These are phyloP conservation scores for Oryctes rhinoceros DNA, from an alignment of 1,140 invertebrate species.

Conservation along the genomic window DNA sequence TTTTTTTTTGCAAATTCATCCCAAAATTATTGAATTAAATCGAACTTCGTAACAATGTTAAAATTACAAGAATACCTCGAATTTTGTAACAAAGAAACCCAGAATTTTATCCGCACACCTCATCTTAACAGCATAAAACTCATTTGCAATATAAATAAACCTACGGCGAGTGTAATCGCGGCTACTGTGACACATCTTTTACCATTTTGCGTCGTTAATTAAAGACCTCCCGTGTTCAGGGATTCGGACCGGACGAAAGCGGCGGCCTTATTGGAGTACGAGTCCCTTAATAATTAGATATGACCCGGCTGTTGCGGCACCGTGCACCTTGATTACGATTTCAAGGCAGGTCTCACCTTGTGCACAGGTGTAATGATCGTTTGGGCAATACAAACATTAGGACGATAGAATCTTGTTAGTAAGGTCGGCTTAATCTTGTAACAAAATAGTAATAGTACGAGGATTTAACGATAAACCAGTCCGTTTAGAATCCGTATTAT, in stretches of 20 bases:
- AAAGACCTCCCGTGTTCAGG: background rate
- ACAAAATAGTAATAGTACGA: too few species aligned
- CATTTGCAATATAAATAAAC: background rate
- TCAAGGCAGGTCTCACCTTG: background rate
- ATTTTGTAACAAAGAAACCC: too few species aligned
- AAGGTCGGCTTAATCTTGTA: background rate
- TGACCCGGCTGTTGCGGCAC: background rate
- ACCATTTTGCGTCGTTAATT: background rate
- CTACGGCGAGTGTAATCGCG: background rate
- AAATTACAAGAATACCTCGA: too few species aligned
- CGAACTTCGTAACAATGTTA: too few species aligned
- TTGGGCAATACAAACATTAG: background rate
- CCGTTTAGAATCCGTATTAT: background rate
- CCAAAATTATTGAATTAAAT: too few species aligned
- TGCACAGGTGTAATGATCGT: slow-evolving; percentile 1
- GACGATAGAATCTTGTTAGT: background rate
- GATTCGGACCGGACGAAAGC: background rate
- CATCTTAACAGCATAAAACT: background rate
- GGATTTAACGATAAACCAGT: too few species aligned
- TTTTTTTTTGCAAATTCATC: too few species aligned
- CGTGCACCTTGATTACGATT: slow-evolving; percentile 1
- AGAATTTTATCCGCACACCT: too few species aligned
- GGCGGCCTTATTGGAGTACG: background rate
- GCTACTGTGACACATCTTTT: background rate
- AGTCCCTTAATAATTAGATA: slow-evolving; percentile 9